Evolutionary conservation across 2,888 invertebrate genomes (phyloP).

Genomic region (Ophion obscuratus): DNA sequence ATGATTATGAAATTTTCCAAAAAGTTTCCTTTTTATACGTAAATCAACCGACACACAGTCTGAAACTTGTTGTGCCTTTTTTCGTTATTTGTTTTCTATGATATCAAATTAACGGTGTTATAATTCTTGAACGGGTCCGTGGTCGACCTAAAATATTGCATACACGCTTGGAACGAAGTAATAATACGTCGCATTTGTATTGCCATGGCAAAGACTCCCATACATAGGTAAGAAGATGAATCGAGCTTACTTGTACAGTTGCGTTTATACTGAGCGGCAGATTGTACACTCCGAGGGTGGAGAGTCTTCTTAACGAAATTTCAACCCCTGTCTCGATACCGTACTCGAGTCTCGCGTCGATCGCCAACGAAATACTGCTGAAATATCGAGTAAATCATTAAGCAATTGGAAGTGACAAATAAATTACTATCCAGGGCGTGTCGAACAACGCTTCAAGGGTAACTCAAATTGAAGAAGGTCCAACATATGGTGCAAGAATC

Average conservation of each 20-base stretch:
- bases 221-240: not conserved
- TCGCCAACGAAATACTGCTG: slow-evolving; percentile 88
- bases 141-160: too few relatives aligned
- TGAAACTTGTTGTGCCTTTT: too few relatives aligned
- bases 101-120: too few relatives aligned
- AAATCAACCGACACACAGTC: not conserved
- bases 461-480: too few relatives aligned
- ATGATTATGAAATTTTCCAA: not conserved
- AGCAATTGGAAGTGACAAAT: not conserved
- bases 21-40: not conserved
- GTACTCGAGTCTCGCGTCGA: slow-evolving; percentile 92
- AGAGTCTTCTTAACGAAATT: slow-evolving; percentile 89
- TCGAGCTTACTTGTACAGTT: slow-evolving; percentile 79
- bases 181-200: not conserved
- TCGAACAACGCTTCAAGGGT: not conserved
- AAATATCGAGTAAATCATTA: slow-evolving; percentile 59
- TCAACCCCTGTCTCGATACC: slow-evolving; percentile 92
- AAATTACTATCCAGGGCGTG: not conserved
- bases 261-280: slow-evolving; percentile 86
- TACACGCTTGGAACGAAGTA: not conserved
- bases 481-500: too few relatives aligned
- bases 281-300: slow-evolving; percentile 88
- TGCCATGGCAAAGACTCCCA: not conserved
- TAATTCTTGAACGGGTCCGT: too few relatives aligned
- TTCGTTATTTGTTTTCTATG: too few relatives aligned